Evolutionary conservation across 2,888 invertebrate species (phyloP).

Genomic region (Tinea pellionella): DNA sequence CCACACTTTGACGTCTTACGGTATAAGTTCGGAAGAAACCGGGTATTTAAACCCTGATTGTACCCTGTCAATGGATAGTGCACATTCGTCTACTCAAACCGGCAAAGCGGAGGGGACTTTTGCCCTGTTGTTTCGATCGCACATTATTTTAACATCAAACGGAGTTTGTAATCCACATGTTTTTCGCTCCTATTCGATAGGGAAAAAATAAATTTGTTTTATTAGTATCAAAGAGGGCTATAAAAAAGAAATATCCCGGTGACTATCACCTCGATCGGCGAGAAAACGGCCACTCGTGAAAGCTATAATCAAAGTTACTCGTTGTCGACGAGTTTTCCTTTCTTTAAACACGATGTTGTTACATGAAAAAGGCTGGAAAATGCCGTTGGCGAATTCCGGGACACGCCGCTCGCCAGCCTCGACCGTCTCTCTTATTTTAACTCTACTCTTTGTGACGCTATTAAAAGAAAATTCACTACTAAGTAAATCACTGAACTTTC

Average conservation of each 20-base stretch:
- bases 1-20: no score
- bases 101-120: no score
- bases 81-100: no score
- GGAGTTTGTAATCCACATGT: constrained; percentile 49
- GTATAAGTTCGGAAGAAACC: no score
- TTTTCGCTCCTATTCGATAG: constrained; percentile 30
- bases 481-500: constrained; percentile 22
- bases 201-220: constrained; percentile 61
- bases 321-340: constrained; percentile 62
- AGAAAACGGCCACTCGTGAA: constrained; percentile 43
- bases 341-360: constrained; percentile 65
- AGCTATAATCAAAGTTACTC: constrained; percentile 66
- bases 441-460: constrained; percentile 44
- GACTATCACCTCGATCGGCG: constrained; percentile 60
- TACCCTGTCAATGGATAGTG: no score
- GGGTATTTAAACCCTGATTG: no score
- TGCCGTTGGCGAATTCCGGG: constrained; percentile 53
- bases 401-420: constrained; percentile 28
- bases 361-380: constrained; percentile 64
- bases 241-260: constrained; percentile 60
- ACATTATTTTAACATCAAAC: no score
- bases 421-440: constrained; percentile 44
- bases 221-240: constrained; percentile 60
- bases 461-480: constrained; percentile 43
- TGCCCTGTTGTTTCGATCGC: no score